Evolutionary conservation across 1,140 invertebrate genomes (phyloP).

Genomic region (Drosophila willistoni): DNA sequence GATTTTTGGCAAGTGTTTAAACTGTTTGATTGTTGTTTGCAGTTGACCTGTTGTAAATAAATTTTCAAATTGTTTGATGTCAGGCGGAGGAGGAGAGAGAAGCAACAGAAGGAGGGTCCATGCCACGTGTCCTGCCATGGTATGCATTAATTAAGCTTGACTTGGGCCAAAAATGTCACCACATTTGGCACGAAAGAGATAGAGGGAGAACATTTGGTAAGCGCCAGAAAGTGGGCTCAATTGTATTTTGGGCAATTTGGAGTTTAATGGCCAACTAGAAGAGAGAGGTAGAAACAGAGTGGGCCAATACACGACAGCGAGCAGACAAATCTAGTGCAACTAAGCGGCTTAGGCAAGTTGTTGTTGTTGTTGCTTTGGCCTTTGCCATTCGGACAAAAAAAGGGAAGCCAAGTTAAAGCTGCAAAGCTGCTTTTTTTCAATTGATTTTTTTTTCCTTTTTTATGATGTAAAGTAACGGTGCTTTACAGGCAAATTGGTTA

Average conservation of each 20-base stretch:
- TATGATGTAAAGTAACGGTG: no score
- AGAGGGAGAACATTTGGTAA: not conserved
- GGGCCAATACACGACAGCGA: not conserved
- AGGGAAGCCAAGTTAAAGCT: conserved; percentile 8
- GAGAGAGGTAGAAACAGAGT: conserved; percentile 4
- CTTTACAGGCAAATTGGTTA: not conserved
- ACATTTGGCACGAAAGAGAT: not conserved
- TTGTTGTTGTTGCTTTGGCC: conserved; percentile 17
- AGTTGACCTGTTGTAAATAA: conserved; percentile 38
- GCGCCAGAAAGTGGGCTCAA: conserved; percentile 55
- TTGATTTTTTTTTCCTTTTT: not conserved
- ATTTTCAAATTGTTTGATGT: conserved; percentile 46
- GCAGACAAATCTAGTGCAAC: conserved; percentile 26
- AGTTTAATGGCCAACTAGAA: conserved; percentile 47
- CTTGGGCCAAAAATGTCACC: conserved; percentile 21
- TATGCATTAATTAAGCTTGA: conserved; percentile 55
- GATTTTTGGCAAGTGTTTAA: not conserved
- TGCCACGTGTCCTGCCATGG: conserved; percentile 2
- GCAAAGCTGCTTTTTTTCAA: not conserved
- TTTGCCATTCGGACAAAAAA: not conserved
- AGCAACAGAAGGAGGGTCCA: conserved; percentile 6
- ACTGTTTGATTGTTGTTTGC: not conserved
- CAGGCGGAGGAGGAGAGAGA: conserved; percentile 21
- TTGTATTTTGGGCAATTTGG: conserved; percentile 44
- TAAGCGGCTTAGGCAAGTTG: conserved; percentile 56